phyloP scores from a whole-genome alignment of 1,140 invertebrate genomes.

The Geopemphigus sp. region DNA sequence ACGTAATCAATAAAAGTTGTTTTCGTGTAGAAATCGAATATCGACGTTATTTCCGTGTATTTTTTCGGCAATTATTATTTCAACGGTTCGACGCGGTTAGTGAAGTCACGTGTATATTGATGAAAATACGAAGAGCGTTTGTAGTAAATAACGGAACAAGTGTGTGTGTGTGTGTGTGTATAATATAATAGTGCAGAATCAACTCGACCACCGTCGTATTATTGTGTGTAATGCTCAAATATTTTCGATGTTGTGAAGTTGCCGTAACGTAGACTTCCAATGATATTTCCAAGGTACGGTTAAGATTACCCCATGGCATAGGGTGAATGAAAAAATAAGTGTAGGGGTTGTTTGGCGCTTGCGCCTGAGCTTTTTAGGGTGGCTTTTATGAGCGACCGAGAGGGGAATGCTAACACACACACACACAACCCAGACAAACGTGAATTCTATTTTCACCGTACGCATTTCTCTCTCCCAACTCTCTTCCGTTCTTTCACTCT shows the following conservation, averaged over 20 bases:
- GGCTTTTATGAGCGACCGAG: slow-evolving; percentile 43
- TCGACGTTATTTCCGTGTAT: too few relatives aligned
- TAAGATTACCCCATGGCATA: slow-evolving; percentile 13
- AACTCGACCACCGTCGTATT: too few relatives aligned
- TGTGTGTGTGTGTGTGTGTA: too few relatives aligned
- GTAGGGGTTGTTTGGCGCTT: slow-evolving; percentile 36
- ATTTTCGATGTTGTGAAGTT: background rate
- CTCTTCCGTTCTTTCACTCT: background rate
- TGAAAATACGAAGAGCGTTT: too few relatives aligned
- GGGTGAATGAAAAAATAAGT: slow-evolving; percentile 20
- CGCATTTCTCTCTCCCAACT: background rate
- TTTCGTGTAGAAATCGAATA: too few relatives aligned
- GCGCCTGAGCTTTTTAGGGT: slow-evolving; percentile 46
- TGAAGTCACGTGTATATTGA: too few relatives aligned
- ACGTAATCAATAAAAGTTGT: too few relatives aligned
- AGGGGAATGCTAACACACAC: slow-evolving; percentile 12
- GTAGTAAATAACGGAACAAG: too few relatives aligned
- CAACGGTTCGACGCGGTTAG: too few relatives aligned
- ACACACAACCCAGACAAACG: slow-evolving; percentile 7
- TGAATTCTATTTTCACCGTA: slow-evolving; percentile 23
- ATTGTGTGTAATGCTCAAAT: background rate
- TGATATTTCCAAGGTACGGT: slow-evolving; percentile 30
- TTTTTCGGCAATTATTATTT: too few relatives aligned
- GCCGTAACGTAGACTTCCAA: background rate
- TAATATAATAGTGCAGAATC: too few relatives aligned